Evolutionary conservation across 35 echinoderm and acorn worm species (phyloP).

Genomic region (Lytechinus variegatus): DNA sequence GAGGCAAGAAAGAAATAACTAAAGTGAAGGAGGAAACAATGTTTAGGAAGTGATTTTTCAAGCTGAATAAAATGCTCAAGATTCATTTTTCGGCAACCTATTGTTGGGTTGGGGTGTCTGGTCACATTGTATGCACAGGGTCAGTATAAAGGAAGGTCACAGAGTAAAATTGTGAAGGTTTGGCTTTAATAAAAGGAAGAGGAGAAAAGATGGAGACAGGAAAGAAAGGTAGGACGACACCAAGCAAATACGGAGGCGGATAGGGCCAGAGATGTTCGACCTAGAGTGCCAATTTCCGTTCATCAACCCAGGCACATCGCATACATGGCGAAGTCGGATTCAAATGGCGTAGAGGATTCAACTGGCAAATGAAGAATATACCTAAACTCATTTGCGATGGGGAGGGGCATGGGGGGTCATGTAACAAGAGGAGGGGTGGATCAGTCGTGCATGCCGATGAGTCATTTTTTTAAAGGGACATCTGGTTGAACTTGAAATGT

Average conservation of each 20-base stretch:
- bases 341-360: not conserved
- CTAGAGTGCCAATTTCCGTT: slow-evolving; percentile 1
- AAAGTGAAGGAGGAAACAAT: too few species aligned
- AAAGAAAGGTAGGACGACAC: not conserved
- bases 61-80: too few species aligned
- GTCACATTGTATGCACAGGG: too few species aligned
- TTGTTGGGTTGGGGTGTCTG: too few species aligned
- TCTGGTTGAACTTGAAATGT: too few species aligned
- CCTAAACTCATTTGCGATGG: not conserved
- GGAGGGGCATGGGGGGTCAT: not conserved
- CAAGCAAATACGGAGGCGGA: not conserved
- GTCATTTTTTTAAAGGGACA: not conserved
- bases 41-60: too few species aligned
- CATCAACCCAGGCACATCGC: not conserved
- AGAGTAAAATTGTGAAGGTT: not conserved
- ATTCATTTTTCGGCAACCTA: too few species aligned
- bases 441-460: not conserved
- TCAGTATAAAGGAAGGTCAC: not conserved
- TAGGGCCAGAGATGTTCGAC: not conserved
- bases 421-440: not conserved
- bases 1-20: too few species aligned
- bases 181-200: not conserved
- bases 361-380: not conserved
- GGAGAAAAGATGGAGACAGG: not conserved
- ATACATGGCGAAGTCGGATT: not conserved